Conservation (phyloP, 2,113 vertebrate genomes). For the Alethe castanea region DNA sequence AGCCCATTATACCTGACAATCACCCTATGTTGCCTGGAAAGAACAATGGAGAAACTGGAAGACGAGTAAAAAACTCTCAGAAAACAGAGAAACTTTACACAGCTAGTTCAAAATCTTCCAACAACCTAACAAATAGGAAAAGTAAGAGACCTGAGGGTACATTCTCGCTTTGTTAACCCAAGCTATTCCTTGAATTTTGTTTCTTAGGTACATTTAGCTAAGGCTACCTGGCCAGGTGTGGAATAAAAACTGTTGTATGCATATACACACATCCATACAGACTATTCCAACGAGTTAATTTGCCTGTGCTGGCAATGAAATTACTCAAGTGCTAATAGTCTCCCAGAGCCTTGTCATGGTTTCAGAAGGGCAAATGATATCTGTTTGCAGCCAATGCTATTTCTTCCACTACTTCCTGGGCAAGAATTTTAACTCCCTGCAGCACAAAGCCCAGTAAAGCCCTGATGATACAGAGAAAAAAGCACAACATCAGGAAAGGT, state of each 20-base stretch:
- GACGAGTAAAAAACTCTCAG: rapidly evolving
- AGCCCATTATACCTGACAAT: not conserved
- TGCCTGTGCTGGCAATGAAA: not conserved
- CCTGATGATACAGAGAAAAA: not conserved
- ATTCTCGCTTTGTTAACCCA: not conserved
- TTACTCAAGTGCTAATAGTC: not conserved
- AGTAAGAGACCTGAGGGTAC: not conserved
- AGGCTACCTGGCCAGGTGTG: not conserved
- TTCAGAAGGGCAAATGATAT: not conserved
- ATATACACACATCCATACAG: not conserved
- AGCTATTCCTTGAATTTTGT: not conserved
- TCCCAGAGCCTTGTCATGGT: not conserved
- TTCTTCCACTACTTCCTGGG: not conserved
- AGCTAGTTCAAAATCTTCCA: not conserved
- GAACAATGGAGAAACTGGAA: not conserved
- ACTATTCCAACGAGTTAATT: not conserved
- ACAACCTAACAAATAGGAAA: not conserved
- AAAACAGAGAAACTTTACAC: not conserved
- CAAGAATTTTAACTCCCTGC: not conserved
- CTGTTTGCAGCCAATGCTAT: not conserved
- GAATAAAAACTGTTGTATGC: not conserved
- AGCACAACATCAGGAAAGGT: not conserved
- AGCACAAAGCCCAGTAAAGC: not conserved
- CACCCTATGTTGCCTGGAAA: not conserved
- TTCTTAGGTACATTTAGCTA: not conserved